A percentile compares a stretch with the other conserved stretches of the same genome.
phyloP scores from a whole-genome alignment of 2,113 vertebrate species.

The Crypturellus undulatus region DNA sequence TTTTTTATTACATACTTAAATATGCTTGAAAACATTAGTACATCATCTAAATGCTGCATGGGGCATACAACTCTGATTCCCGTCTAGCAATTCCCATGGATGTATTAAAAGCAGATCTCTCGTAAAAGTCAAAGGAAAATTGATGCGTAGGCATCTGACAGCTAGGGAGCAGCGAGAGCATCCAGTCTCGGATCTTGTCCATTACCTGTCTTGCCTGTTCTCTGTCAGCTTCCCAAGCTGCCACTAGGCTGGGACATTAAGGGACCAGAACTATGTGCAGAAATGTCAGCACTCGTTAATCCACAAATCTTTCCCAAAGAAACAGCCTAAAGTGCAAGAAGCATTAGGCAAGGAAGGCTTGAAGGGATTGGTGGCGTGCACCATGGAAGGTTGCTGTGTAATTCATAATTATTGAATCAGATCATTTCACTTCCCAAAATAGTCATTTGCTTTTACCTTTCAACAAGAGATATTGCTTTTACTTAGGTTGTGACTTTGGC shows the following conservation, averaged over 20 bases:
- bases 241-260: background rate
- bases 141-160: background rate
- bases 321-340: background rate
- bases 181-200: background rate
- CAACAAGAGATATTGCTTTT: background rate
- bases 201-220: background rate
- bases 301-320: background rate
- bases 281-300: background rate
- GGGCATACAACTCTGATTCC: background rate
- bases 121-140: background rate
- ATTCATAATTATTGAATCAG: background rate
- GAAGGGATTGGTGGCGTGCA: background rate
- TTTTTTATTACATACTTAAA: background rate
- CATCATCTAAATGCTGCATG: background rate
- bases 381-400: background rate
- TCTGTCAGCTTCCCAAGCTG: background rate
- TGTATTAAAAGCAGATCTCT: background rate
- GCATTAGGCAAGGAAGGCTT: background rate
- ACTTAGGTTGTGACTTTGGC: slow-evolving; percentile 6
- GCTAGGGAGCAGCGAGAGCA: background rate
- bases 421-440: background rate
- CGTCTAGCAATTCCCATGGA: background rate
- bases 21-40: background rate
- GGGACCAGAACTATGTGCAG: background rate
- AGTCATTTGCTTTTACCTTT: slow-evolving; percentile 26